Evolutionary conservation across 2,888 invertebrate species (phyloP), one percentile per base, ranked within the genome.

Genomic region (Beris chalybata): DNA sequence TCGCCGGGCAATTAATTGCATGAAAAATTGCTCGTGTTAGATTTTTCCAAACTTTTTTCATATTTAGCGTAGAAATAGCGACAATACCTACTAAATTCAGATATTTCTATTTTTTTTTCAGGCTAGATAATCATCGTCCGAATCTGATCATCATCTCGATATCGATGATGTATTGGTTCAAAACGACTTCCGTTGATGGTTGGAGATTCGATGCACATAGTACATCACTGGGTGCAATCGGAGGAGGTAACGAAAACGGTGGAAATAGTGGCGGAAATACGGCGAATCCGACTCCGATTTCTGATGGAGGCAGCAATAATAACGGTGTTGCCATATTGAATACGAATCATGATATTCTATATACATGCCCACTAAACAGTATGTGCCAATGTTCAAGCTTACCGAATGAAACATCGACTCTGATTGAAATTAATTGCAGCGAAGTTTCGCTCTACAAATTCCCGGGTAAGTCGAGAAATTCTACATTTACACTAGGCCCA

Each of bases 361-460:
- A 79, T 70, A 75, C 80, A 56, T 81, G 81, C 72, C 79, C 80
- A 45, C 73, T 81, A 67, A 81, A 81, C 71, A 78, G 79, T 68
- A 79, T 81, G 80, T 81, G 81, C 72, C 80, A 81, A 74, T 81
- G 81, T 74, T 78, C 78, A 31, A 80, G 79, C 5, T 70, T 81
- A 73, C 80, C 81, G 68, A 81, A 81, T 73, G 81, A 81, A 74
- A 80, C 81, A 71, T 75, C 77, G 70, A 79, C 78, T 54, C 73
- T 80, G 74, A 77, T 81, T 75, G 80, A 80, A 75, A 81, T 81
- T 74, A 81, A 79, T 77, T 81, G 81, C 76, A 80, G 80, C 73
- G 80, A 80, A 71, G 81, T 81, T 74, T 76, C 78, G 69, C 74
- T 81, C 61, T 81, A 80, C 74, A 81, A 81, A 75, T 80, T 80